Base-by-base conservation (phyloP, 2,888 invertebrate species). In the Cataglyphis cursor region DNA sequence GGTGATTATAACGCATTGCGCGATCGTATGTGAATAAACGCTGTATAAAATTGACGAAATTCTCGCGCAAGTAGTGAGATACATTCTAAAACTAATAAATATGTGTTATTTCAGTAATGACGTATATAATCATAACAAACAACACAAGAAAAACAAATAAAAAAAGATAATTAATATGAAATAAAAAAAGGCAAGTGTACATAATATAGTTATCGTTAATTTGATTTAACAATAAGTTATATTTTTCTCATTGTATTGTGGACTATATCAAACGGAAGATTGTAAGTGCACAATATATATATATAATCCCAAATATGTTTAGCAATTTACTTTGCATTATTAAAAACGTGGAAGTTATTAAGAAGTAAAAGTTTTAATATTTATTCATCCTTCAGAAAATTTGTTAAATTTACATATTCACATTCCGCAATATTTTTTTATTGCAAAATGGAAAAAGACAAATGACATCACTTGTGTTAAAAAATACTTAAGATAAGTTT, bases 11-110 rank as follows among this genome's bases (percentile, higher is more conserved):
- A 35, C 48, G 9, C 21, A 54, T 38, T 28, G 62, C 21, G 48
- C 70, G 44, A 31, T 57, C 74, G 65, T 54, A 66, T 57, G 66
- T 15, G 82, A 62, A 76, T 28, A 73, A 86, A 64, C 76, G 73
- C 44, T 65, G n/a, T n/a, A n/a, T n/a, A n/a, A n/a, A n/a, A 64
- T 66, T 65, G 61, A 83, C 70, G 61, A 86, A 81, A 61, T 59
- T 28, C 15, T 51, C 44, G 10, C 18, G 15, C 21, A 18, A 76
- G 31, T 54, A 62, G 54, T 61, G 54, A 76, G 70, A 76, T 70
- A 81, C 75, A 83, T 76, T 82, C 82, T 64, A 85, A n/a, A 81
- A 81, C 84, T 85, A 35, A 35, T 35, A 78, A 61, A 78, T 72
- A 81, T 81, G 48, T 28, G 24, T 65, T 81, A 83, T 82, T 85